Base-by-base conservation (phyloP, 2,888 invertebrate species). In the Nycteola revayana region DNA sequence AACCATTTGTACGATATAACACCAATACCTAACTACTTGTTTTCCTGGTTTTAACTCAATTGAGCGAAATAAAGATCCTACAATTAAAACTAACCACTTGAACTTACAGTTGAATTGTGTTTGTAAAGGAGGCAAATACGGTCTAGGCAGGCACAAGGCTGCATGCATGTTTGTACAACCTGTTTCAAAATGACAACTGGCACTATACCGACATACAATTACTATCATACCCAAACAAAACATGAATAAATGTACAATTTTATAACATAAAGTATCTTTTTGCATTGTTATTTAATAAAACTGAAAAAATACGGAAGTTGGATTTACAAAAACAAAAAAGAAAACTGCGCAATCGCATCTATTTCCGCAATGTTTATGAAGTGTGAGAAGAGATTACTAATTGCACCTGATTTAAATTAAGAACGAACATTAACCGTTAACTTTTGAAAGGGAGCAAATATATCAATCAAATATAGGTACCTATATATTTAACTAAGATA, bases 131-230 rank as follows among this genome's bases (percentile, higher is more conserved):
- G 24, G 42, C 35, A 40, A 40, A 47, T 42, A 44, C 42, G 38
- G 30, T 35, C 23, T 25, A 42, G 36, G 42, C 52, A 46, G 45
- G 42, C 32, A 40, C 45, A 46, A 39, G 35, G 35, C 33, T 52
- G 52, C 42, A 38, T 48, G 47, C 37, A 39, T 66, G 48, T 66
- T 66, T 62, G 43, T 55, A 69, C 67, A 65, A 56, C 48, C 52
- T 56, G 58, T 51, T 55, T 50, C 46, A 34, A 47, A 59, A 63
- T 49, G 57, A 53, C 56, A 55, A 45, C 41, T 51, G 37, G 42
- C 36, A 30, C 42, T 32, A 44, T 24, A 14, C 28, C 32, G 8
- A 25, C 3, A 14, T 14, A 14, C 14, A 14, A 14, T 5, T 14
- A 14, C 5, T 14, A 3, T 14, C 14, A 2, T 3, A 14, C 39